Conservation (phyloP, 2,888 invertebrate species). For the Agrotis exclamationis region DNA sequence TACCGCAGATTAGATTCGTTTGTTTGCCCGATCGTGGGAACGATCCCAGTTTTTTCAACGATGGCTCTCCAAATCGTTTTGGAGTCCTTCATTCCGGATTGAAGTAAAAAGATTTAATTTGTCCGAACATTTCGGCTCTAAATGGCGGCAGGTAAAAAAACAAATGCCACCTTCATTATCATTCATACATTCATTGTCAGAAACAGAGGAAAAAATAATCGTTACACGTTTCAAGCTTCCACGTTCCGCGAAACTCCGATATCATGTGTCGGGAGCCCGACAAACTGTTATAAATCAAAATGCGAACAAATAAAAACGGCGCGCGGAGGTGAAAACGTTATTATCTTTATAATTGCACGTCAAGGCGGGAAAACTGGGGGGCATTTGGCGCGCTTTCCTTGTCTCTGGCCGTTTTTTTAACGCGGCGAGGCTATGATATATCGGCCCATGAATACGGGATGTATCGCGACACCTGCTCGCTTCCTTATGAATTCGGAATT, state of each 20-base stretch:
- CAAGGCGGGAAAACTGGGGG: constrained; percentile 84
- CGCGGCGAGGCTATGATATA: constrained; percentile 84
- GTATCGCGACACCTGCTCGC: constrained; percentile 86
- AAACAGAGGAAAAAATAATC: constrained; percentile 60
- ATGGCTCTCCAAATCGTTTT: constrained; percentile 63
- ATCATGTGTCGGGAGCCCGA: constrained; percentile 71
- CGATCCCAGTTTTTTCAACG: constrained; percentile 73
- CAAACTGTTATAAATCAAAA: constrained; percentile 88
- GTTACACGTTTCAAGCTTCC: constrained; percentile 59
- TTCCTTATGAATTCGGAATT: constrained; percentile 88
- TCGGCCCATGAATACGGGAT: constrained; percentile 90
- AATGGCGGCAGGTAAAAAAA: constrained; percentile 56
- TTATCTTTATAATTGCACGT: constrained; percentile 91
- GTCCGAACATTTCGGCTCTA: constrained; percentile 50
- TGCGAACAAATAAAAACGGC: constrained; percentile 88
- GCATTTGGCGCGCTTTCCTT: constrained; percentile 76
- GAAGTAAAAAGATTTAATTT: constrained; percentile 66
- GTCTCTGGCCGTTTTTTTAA: constrained; percentile 76
- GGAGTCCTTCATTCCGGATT: constrained; percentile 68
- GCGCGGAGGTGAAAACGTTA: constrained; percentile 89
- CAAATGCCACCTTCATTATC: constrained; percentile 55
- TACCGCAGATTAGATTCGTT: constrained; percentile 73
- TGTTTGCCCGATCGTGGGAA: constrained; percentile 81
- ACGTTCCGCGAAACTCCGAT: constrained; percentile 63
- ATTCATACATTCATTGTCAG: constrained; percentile 57